These are phyloP conservation scores for Microtus montanus DNA, from an alignment of 2,113 vertebrate genomes.

Conservation along the genomic window DNA sequence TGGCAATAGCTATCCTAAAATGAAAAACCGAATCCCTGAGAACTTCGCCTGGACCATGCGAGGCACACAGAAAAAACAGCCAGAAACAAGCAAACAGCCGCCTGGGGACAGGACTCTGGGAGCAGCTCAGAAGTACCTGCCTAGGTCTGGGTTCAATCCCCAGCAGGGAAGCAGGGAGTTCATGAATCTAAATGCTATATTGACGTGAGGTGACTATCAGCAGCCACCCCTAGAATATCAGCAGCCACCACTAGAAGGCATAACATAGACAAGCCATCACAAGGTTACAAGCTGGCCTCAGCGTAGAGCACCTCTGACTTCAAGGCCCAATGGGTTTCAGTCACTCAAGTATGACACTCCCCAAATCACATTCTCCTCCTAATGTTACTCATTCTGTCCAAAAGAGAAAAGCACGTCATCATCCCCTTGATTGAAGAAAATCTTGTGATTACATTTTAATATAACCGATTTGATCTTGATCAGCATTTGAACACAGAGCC, in stretches of 20 bases:
- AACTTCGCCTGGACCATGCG: neutral
- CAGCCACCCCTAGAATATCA: neutral
- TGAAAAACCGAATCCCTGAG: neutral
- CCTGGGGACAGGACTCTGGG: neutral
- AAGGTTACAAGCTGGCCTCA: neutral
- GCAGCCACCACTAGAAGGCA: neutral
- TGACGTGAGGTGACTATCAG: neutral
- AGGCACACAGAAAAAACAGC: neutral
- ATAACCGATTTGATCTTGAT: conserved; percentile 23
- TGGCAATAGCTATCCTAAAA: neutral
- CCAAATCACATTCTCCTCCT: neutral
- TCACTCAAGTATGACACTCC: neutral
- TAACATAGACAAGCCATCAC: neutral
- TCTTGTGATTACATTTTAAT: neutral
- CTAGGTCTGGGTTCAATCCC: neutral
- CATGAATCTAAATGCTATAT: neutral
- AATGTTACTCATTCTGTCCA: conserved; percentile 51
- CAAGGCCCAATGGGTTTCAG: neutral
- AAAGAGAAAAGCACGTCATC: neutral
- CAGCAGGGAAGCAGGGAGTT: neutral
- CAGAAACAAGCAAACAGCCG: neutral
- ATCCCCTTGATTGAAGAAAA: conserved; percentile 35
- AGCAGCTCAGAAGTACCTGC: neutral
- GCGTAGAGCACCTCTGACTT: conserved; percentile 16
- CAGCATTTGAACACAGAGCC: conserved; percentile 34